Percentiles rank a stretch among this genome's conserved stretches.
Evolutionary conservation across 2,113 vertebrate genomes (phyloP).

Genomic region (Chaenocephalus aceratus): DNA sequence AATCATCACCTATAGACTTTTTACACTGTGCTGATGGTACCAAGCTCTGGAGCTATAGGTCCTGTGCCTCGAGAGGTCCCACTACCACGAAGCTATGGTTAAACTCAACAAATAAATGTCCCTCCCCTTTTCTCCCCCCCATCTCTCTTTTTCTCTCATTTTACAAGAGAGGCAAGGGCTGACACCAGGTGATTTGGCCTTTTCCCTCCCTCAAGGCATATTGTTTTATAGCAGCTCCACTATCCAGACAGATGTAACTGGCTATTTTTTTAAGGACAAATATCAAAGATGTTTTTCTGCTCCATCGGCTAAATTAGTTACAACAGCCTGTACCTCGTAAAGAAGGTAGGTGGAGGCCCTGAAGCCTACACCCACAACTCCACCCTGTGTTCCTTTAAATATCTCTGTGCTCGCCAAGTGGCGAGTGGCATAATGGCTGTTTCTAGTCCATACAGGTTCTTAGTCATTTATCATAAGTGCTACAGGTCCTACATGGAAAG

Average conservation of each 20-base stretch:
- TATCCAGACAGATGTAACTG: conserved; percentile 66
- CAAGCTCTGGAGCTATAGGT: conserved; percentile 33
- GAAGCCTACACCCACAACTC: conserved; percentile 26
- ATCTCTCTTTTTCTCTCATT: conserved; percentile 46
- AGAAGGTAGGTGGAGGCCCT: conserved; percentile 53
- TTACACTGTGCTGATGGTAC: conserved; percentile 34
- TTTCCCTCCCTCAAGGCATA: conserved; percentile 50
- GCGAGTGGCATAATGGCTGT: background rate
- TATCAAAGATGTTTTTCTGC: conserved; percentile 78
- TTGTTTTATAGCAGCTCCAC: conserved; percentile 60
- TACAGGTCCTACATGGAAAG: conserved; percentile 21
- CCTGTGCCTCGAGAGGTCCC: conserved; percentile 34
- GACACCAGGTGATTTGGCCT: conserved; percentile 69
- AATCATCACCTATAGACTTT: conserved; percentile 47
- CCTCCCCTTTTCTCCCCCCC: conserved; percentile 24
- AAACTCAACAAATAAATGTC: conserved; percentile 51
- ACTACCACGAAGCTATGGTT: conserved; percentile 29
- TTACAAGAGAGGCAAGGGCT: conserved; percentile 63
- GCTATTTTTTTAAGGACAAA: conserved; percentile 65
- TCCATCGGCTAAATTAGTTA: conserved; percentile 64
- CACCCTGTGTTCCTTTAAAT: conserved; percentile 26
- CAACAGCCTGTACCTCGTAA: conserved; percentile 64
- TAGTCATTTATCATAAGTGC: conserved; percentile 37
- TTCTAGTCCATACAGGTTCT: conserved; percentile 25
- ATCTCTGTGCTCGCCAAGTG: background rate